These are phyloP conservation scores for Aphis gossypii DNA, from an alignment of 1,140 invertebrate species.

Conservation along the genomic window DNA sequence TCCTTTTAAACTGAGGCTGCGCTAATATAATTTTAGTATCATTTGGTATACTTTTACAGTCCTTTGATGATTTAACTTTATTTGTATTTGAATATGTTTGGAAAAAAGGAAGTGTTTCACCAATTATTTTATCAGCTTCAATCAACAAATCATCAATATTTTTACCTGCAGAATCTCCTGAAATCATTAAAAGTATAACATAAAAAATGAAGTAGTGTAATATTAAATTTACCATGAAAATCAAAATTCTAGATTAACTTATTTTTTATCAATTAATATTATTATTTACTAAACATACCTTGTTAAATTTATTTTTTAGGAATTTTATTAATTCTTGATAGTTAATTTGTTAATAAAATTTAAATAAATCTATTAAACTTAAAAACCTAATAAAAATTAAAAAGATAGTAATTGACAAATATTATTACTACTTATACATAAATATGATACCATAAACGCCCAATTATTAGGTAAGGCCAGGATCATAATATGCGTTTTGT, in stretches of 20 bases:
- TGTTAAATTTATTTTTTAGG: neutral
- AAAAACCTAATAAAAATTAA: neutral
- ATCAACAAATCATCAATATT: slow-evolving; percentile 47
- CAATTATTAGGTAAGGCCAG: too few species aligned
- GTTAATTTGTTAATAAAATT: neutral
- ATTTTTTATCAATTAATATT: neutral
- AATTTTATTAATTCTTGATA: too few species aligned
- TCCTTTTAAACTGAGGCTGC: neutral
- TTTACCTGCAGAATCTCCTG: slow-evolving; percentile 2
- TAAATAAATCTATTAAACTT: neutral
- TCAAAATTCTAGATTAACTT: neutral
- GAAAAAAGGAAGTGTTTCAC: slow-evolving; percentile 32
- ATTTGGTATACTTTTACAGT: neutral
- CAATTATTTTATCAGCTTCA: slow-evolving; percentile 48
- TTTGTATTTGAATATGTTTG: slow-evolving; percentile 11
- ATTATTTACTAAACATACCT: neutral
- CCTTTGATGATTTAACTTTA: slow-evolving; percentile 7
- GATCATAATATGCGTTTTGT: too few species aligned
- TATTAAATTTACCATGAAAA: neutral
- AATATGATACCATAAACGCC: too few species aligned
- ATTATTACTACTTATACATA: neutral
- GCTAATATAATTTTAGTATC: neutral
- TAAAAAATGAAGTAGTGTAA: neutral
- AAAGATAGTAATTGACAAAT: neutral
- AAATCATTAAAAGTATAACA: neutral